Evolutionary conservation across 2,113 vertebrate genomes (phyloP).

Genomic region (Lucifuga dentata): DNA sequence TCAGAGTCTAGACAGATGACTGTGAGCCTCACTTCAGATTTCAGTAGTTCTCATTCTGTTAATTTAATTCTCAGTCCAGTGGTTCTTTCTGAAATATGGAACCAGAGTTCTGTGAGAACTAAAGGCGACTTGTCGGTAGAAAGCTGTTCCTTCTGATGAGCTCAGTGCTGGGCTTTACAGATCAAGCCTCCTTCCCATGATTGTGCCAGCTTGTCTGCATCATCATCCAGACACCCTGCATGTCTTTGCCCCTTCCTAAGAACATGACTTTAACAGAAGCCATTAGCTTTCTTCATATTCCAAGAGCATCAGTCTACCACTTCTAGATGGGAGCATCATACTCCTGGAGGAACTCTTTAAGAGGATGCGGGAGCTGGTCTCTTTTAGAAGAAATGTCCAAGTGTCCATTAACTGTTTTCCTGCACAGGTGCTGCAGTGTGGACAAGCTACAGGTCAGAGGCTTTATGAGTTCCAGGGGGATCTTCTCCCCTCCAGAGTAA

Average conservation of each 20-base stretch:
- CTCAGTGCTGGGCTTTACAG: constrained; percentile 4
- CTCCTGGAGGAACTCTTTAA: constrained; percentile 93
- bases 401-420: constrained; percentile 95
- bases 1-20: constrained; percentile 60
- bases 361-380: constrained; percentile 89
- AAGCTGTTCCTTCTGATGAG: constrained; percentile 30
- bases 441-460: constrained; percentile 90
- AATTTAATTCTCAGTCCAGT: constrained; percentile 20
- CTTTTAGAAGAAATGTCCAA: constrained; percentile 88
- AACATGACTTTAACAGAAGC: not conserved
- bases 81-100: constrained; percentile 18
- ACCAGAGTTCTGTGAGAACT: not conserved
- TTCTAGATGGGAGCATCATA: constrained; percentile 93
- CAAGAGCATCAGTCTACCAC: constrained; percentile 21
- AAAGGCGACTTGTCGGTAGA: constrained; percentile 14
- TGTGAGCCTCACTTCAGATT: constrained; percentile 49
- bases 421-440: constrained; percentile 93
- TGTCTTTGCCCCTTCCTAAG: no score
- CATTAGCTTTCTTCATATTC: constrained; percentile 12
- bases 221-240: not conserved
- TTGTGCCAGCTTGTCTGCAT: constrained; percentile 4
- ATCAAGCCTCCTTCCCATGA: no score
- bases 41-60: constrained; percentile 26
- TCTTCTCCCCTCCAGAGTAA: constrained; percentile 90
- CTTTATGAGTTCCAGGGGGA: constrained; percentile 91